These are phyloP conservation scores for Tinea trinotella DNA, from an alignment of 2,888 invertebrate species.

Conservation along the genomic window DNA sequence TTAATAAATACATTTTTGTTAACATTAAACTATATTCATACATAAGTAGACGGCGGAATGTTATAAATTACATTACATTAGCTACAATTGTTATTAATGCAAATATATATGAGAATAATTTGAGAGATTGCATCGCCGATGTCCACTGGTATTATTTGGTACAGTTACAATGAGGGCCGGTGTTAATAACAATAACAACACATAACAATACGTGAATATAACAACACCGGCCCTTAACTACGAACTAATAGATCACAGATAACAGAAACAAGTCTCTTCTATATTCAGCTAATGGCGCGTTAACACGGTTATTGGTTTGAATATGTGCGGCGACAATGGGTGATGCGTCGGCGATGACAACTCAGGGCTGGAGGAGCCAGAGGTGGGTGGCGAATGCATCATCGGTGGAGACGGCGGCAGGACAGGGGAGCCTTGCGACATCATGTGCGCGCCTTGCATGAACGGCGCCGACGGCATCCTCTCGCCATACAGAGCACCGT, in stretches of 20 bases:
- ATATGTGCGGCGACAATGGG: conserved; percentile 58
- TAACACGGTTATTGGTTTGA: conserved; percentile 72
- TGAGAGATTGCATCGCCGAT: background rate
- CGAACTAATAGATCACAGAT: conserved; percentile 21
- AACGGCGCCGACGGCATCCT: conserved; percentile 43
- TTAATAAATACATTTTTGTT: conserved; percentile 3
- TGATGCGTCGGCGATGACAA: conserved; percentile 48
- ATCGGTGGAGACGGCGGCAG: conserved; percentile 58
- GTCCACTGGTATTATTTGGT: conserved; percentile 7
- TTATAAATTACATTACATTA: background rate
- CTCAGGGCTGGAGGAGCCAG: conserved; percentile 55
- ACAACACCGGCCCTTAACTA: conserved; percentile 2
- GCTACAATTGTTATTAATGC: background rate
- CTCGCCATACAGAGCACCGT: conserved; percentile 49
- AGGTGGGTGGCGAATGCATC: conserved; percentile 50
- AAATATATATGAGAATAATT: conserved; percentile 3
- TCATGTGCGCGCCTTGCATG: conserved; percentile 43
- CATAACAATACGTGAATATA: background rate
- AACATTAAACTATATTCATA: background rate
- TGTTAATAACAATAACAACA: background rate
- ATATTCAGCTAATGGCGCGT: conserved; percentile 54
- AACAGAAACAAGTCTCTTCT: conserved; percentile 3
- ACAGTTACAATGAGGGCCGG: conserved; percentile 5
- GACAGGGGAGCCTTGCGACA: conserved; percentile 39
- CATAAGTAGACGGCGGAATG: conserved; percentile 8